phyloP scores from a whole-genome alignment of 2,113 vertebrate genomes.

The Bostrychus sinensis region DNA sequence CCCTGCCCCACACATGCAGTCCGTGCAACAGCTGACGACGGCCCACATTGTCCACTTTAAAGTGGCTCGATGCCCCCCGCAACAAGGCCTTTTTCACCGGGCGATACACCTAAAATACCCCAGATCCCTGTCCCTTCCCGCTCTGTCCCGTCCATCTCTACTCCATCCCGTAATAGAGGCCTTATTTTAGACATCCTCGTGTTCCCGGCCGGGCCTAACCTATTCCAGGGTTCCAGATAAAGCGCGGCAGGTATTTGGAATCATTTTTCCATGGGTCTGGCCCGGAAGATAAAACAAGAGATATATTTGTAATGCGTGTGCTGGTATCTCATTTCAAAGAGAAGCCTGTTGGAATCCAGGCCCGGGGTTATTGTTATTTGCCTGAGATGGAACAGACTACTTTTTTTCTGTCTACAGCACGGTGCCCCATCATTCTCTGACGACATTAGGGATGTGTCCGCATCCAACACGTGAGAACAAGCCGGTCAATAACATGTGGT shows the following conservation, averaged over 20 bases:
- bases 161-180: conserved; percentile 77
- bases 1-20: conserved; percentile 61
- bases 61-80: conserved; percentile 66
- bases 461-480: conserved; percentile 39
- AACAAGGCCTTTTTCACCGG: conserved; percentile 73
- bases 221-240: conserved; percentile 82
- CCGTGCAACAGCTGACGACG: conserved; percentile 72
- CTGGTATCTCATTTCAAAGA: conserved; percentile 80
- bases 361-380: conserved; percentile 78
- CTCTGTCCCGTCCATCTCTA: conserved; percentile 72
- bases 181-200: conserved; percentile 80
- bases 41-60: conserved; percentile 72
- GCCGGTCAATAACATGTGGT: conserved; percentile 47
- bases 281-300: conserved; percentile 80
- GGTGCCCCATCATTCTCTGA: conserved; percentile 73
- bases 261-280: conserved; percentile 81
- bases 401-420: conserved; percentile 67
- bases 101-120: conserved; percentile 75
- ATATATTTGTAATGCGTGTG: conserved; percentile 79
- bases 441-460: conserved; percentile 60
- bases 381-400: conserved; percentile 76
- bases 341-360: conserved; percentile 73
- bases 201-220: conserved; percentile 76
- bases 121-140: conserved; percentile 67
- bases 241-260: conserved; percentile 81